A percentile compares a stretch with the other conserved stretches of the same genome.
Conservation (phyloP, 2,888 invertebrate genomes). For the Volucella inflata region DNA sequence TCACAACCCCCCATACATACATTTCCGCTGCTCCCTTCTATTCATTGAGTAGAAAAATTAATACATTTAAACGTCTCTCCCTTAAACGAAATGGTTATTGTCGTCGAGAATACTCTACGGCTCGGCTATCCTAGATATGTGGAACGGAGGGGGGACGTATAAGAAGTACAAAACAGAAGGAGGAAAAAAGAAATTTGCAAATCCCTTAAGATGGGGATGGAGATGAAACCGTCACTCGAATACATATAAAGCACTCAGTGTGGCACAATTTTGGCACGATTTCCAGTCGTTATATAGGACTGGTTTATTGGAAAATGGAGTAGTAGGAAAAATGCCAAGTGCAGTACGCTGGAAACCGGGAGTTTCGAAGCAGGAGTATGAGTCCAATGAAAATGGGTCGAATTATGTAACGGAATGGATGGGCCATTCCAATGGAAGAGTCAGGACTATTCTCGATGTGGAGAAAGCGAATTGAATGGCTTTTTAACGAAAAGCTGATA, state of each 20-base stretch:
- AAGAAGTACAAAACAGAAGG: not conserved
- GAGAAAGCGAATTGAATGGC: not conserved
- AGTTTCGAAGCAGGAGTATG: constrained; percentile 77
- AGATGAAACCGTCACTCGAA: not conserved
- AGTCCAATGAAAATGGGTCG: constrained; percentile 66
- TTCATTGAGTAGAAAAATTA: constrained; percentile 43
- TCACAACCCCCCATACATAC: constrained; percentile 16
- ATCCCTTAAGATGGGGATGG: constrained; percentile 13
- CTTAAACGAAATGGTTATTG: constrained; percentile 47
- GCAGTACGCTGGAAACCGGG: constrained; percentile 81
- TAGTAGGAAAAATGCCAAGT: constrained; percentile 84
- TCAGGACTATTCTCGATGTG: constrained; percentile 18
- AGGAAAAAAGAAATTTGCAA: constrained; percentile 17
- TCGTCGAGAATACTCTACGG: constrained; percentile 35
- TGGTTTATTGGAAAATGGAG: constrained; percentile 83
- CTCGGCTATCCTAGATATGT: not conserved
- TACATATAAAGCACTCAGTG: constrained; percentile 28
- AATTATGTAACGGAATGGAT: constrained; percentile 69
- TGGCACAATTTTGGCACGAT: constrained; percentile 67
- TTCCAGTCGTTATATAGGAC: constrained; percentile 81
- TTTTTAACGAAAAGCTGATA: not conserved
- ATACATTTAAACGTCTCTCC: constrained; percentile 46
- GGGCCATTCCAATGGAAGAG: constrained; percentile 57
- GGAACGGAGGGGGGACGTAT: no score
- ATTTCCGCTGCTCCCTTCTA: not conserved